Conservation (phyloP, 1,140 invertebrate species). For the Mercenaria mercenaria region DNA sequence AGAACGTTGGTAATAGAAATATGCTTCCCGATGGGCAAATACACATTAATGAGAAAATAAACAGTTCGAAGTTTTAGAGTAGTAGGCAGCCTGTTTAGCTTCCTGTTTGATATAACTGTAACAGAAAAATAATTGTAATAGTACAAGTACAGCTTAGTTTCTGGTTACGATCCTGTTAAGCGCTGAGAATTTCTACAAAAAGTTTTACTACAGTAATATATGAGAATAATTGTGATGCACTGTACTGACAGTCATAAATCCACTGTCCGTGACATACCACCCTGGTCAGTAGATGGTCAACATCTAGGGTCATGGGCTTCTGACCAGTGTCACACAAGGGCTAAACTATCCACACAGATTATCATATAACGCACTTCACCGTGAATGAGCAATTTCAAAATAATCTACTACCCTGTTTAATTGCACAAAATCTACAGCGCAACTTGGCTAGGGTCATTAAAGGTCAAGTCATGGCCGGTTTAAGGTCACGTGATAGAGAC, state of each 20-base stretch:
- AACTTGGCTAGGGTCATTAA: slow-evolving; percentile 26
- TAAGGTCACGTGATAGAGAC: slow-evolving; percentile 34
- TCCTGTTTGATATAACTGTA: no score
- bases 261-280: slow-evolving; percentile 29
- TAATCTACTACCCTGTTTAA: slow-evolving; percentile 64
- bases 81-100: no score
- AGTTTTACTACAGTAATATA: background rate
- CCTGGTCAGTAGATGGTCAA: slow-evolving; percentile 47
- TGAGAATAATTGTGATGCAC: background rate
- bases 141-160: no score
- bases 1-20: no score
- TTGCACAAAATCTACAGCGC: slow-evolving; percentile 56
- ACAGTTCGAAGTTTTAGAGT: no score
- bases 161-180: no score
- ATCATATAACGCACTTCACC: slow-evolving; percentile 38
- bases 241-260: slow-evolving; percentile 20
- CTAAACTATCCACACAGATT: slow-evolving; percentile 18
- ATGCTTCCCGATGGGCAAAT: no score
- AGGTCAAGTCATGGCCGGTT: slow-evolving; percentile 60
- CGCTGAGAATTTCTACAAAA: no score
- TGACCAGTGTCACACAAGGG: slow-evolving; percentile 45
- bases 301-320: slow-evolving; percentile 26
- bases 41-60: no score
- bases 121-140: no score
- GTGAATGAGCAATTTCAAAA: slow-evolving; percentile 63